Evolutionary conservation across 2,888 invertebrate genomes (phyloP), one percentile per base, ranked within the genome.

Genomic region (Formica aserva): DNA sequence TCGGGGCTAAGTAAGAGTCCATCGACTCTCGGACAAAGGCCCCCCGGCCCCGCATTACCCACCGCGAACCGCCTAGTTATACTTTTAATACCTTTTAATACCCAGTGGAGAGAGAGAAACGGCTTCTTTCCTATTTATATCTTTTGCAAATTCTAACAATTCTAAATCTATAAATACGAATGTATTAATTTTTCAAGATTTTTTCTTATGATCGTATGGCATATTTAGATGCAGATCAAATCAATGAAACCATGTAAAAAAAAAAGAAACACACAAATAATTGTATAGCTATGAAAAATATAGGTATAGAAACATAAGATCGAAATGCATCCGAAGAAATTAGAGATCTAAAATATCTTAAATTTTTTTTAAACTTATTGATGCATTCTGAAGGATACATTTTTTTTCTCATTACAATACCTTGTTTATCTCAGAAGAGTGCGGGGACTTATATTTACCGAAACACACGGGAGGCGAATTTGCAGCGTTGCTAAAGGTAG

Each of bases 21-120:
- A 91, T 90, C 90, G 90, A 90, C 90, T 91, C 91, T 87, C 89
- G 82, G 89, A 89, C 89, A 90, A 90, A 90, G 85, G 82, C 66
- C 85, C 74, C 72, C 71, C 48, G 57, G 71, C 55, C n/a, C n/a
- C 75, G 83, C 84, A 89, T 90, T 88, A 87, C 29, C 71, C 13
- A 75, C 26, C 85, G 48, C 77, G 57, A 81, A 35, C 85, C 62
- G 80, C 69, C 52, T 29, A 78, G 81, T 85, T 90, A 90, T 86
- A 85, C 85, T 86, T 89, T 85, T 85, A 88, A 90, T 89, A 78
- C 83, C 83, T 45, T 60, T 76, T 48, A 55, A 76, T 48, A 52
- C 29, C 26, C 22, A 13, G 13, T 9, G 6, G n/a, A 11, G 8
- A 57, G 18, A 72, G 1, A 18, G 9, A 35, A 38, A 60, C 18